These are phyloP conservation scores for Stenodera caucasica DNA, from an alignment of 2,888 invertebrate genomes.

Conservation along the genomic window DNA sequence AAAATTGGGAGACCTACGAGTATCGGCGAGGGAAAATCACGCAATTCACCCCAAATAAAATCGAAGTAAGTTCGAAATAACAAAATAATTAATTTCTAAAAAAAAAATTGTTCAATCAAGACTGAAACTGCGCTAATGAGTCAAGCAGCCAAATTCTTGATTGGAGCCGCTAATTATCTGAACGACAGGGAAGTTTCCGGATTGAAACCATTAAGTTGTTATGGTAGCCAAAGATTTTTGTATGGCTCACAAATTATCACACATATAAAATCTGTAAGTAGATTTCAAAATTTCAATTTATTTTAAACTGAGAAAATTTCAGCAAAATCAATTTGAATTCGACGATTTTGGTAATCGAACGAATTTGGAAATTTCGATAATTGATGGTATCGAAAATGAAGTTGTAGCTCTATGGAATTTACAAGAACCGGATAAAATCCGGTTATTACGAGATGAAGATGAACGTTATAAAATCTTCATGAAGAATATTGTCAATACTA, in stretches of 20 bases:
- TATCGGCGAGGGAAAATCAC: neutral
- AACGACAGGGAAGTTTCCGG: neutral
- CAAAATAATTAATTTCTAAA: neutral
- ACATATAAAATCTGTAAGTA: neutral
- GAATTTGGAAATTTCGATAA: slow-evolving; percentile 63
- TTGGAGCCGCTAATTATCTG: neutral
- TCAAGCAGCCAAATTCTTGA: neutral
- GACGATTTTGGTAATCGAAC: slow-evolving; percentile 66
- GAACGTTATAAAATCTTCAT: slow-evolving; percentile 50
- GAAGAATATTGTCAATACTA: slow-evolving; percentile 57
- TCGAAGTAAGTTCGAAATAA: neutral
- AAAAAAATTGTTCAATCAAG: neutral
- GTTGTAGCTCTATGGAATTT: slow-evolving; percentile 57
- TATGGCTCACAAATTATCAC: neutral
- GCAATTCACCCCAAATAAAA: neutral
- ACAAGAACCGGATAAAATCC: slow-evolving; percentile 30
- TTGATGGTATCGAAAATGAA: slow-evolving; percentile 57
- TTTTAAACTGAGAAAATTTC: neutral
- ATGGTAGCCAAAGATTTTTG: neutral
- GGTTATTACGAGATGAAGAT: slow-evolving; percentile 37
- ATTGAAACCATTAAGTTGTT: neutral
- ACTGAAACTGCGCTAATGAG: neutral
- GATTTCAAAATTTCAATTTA: too few species aligned
- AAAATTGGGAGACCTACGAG: slow-evolving; percentile 3
- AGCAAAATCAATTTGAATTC: slow-evolving; percentile 55